Conservation (phyloP, 2,113 vertebrate genomes). For the Syrrhaptes paradoxus region DNA sequence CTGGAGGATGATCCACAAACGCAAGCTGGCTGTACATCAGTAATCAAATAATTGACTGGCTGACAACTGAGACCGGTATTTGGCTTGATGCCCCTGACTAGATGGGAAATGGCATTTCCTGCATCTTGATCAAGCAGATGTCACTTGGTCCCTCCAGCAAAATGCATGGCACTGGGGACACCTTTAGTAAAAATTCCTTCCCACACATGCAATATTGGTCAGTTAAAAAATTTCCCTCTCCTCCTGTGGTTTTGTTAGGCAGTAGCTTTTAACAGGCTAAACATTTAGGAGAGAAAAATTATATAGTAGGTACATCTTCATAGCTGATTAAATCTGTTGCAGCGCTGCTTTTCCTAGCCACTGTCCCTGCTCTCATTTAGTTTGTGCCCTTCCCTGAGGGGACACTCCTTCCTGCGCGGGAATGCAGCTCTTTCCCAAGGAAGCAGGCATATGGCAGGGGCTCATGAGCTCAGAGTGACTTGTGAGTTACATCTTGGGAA, state of each 20-base stretch:
- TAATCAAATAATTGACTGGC: constrained; percentile 50
- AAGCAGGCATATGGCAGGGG: accelerated
- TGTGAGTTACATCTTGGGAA: background rate
- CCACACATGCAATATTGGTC: background rate
- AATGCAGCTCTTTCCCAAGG: background rate
- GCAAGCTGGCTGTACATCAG: constrained; percentile 6
- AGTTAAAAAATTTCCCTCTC: background rate
- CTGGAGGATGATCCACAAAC: background rate
- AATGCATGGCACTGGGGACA: background rate
- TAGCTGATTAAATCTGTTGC: background rate
- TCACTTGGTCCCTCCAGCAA: constrained; percentile 34
- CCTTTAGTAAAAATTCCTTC: background rate
- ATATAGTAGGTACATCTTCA: background rate
- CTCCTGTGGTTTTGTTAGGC: background rate
- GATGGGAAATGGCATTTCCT: constrained; percentile 38
- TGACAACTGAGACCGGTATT: constrained; percentile 22
- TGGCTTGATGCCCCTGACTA: constrained; percentile 24
- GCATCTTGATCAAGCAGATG: constrained; percentile 42
- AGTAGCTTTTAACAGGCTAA: background rate
- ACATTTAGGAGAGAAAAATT: background rate
- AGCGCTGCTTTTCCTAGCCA: background rate
- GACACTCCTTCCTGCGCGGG: background rate
- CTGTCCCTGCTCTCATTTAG: background rate
- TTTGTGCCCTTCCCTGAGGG: background rate
- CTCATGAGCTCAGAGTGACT: background rate